Percentiles rank a stretch among this genome's conserved stretches.
Evolutionary conservation across 2,113 vertebrate genomes (phyloP).

Genomic region (Dromiciops gliroides): DNA sequence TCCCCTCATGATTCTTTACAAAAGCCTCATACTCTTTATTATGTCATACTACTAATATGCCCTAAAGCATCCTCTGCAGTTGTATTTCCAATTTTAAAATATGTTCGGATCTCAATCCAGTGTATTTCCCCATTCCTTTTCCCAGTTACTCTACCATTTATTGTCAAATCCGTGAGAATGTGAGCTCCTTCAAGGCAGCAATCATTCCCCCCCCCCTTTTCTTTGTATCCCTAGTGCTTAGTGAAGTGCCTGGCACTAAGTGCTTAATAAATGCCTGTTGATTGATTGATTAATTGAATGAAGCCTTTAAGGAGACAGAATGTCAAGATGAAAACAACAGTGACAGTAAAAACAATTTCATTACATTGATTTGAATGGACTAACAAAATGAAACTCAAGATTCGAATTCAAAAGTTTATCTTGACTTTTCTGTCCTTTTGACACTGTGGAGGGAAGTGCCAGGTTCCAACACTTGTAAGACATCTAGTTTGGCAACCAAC

Average conservation of each 20-base stretch:
- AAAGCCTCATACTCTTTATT: not conserved
- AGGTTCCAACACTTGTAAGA: not conserved
- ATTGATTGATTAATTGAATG: not conserved
- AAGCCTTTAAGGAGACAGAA: conserved; percentile 49
- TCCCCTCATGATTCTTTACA: not conserved
- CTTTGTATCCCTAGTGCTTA: not conserved
- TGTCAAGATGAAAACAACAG: conserved; percentile 36
- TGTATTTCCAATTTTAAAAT: conserved; percentile 40
- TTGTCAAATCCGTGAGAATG: not conserved
- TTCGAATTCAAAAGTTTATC: conserved; percentile 24
- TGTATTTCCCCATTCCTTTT: conserved; percentile 11
- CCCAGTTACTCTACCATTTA: conserved; percentile 3
- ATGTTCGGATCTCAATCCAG: conserved; percentile 10
- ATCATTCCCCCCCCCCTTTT: not conserved
- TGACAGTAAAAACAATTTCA: conserved; percentile 39
- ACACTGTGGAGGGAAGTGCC: not conserved
- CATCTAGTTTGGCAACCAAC: not conserved
- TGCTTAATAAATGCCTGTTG: not conserved
- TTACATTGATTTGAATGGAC: not conserved
- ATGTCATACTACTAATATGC: conserved; percentile 8
- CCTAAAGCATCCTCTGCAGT: conserved; percentile 3
- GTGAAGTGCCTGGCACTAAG: not conserved
- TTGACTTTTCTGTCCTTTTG: conserved; percentile 13
- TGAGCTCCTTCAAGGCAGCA: not conserved
- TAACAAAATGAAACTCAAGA: conserved; percentile 29